phyloP scores from a whole-genome alignment of 2,888 invertebrate species.

The Schizotus pectinicornis region DNA sequence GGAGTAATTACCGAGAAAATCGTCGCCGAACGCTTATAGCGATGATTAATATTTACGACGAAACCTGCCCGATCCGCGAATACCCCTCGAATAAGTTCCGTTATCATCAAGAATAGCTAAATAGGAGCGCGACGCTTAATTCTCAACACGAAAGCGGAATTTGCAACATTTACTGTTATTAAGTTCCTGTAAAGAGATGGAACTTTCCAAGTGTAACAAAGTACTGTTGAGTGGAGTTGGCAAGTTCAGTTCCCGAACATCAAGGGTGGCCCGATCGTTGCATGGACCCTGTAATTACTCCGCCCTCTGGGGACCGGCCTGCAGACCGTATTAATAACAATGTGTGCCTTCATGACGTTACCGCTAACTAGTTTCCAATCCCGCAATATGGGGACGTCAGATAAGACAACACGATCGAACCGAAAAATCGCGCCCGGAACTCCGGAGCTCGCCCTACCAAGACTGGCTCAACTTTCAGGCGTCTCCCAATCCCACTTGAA shows the following conservation, averaged over 20 bases:
- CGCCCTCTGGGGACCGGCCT: conserved; percentile 11
- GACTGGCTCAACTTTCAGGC: no score
- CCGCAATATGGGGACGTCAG: conserved; percentile 6
- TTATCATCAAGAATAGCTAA: conserved; percentile 31
- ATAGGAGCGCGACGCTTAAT: conserved; percentile 31
- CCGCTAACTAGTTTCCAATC: conserved; percentile 21
- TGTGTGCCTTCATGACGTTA: conserved; percentile 21
- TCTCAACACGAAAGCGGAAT: conserved; percentile 35
- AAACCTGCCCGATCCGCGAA: conserved; percentile 2
- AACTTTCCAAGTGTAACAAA: conserved; percentile 37
- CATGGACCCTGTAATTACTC: conserved; percentile 26
- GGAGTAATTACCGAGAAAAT: conserved; percentile 12
- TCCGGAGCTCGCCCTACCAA: no score
- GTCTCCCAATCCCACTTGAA: no score
- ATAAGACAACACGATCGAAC: conserved; percentile 1
- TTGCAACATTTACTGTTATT: conserved; percentile 37
- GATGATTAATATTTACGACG: conserved; percentile 24
- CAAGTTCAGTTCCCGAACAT: conserved; percentile 26
- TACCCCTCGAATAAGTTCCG: conserved; percentile 21
- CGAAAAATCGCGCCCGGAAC: no score
- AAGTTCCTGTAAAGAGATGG: conserved; percentile 33
- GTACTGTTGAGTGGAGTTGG: conserved; percentile 31
- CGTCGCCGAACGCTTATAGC: conserved; percentile 4
- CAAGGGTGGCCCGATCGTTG: conserved; percentile 24
- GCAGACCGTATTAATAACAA: conserved; percentile 25